Evolutionary conservation across 2,888 invertebrate genomes (phyloP).

Genomic region (Lissonota sp.): DNA sequence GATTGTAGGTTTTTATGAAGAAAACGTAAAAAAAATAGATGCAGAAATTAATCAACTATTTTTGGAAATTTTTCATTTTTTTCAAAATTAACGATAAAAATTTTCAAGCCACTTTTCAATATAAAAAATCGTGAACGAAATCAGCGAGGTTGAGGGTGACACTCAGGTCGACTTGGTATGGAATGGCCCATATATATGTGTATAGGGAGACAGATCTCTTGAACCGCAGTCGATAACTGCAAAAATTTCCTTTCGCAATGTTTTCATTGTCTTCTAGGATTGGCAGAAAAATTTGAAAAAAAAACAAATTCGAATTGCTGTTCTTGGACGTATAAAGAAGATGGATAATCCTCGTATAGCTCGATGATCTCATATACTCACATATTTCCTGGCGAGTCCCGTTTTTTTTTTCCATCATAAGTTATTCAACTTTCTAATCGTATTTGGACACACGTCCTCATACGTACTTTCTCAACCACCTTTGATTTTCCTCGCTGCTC

Average conservation of each 20-base stretch:
- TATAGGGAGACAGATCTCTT: conserved; percentile 6
- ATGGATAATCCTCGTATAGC: conserved; percentile 21
- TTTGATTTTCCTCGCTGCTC: conserved; percentile 21
- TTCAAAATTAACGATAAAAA: too few relatives aligned
- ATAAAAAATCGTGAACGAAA: too few relatives aligned
- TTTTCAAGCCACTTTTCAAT: too few relatives aligned
- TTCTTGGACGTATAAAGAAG: background rate
- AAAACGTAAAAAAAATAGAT: too few relatives aligned
- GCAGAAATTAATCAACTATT: too few relatives aligned
- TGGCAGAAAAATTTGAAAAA: background rate
- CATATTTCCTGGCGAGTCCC: conserved; percentile 5
- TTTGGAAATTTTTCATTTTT: too few relatives aligned
- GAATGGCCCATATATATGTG: background rate
- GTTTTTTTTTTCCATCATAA: background rate
- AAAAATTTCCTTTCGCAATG: conserved; percentile 57
- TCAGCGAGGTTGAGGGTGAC: too few relatives aligned
- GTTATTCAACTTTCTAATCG: conserved; percentile 58
- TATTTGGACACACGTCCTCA: conserved; percentile 31
- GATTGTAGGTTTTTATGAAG: too few relatives aligned
- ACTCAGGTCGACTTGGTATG: too few relatives aligned
- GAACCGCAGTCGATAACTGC: conserved; percentile 21
- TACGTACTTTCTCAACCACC: conserved; percentile 19
- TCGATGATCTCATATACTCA: conserved; percentile 12
- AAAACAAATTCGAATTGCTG: conserved; percentile 29
- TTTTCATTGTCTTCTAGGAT: conserved; percentile 53